Percentiles rank a stretch among this genome's conserved stretches.
These are phyloP conservation scores for Ovis canadensis DNA, from an alignment of 2,113 vertebrate species.

Conservation along the genomic window DNA sequence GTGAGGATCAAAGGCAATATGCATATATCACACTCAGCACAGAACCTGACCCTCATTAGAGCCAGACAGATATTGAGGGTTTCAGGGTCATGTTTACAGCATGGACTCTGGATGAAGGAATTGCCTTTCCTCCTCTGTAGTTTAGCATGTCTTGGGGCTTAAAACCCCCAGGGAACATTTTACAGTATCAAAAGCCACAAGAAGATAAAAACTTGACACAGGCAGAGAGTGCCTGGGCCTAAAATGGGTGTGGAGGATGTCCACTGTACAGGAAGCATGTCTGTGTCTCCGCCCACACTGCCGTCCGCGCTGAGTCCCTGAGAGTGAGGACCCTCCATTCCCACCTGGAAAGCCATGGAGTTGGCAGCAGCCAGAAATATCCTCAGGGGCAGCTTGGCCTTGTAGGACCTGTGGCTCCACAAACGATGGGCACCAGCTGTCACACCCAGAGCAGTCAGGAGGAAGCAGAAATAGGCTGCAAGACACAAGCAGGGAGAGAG, in stretches of 20 bases:
- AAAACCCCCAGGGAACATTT: neutral
- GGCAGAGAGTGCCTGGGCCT: neutral
- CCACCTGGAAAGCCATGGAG: conserved; percentile 89
- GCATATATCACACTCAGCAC: neutral
- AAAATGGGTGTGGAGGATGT: too few relatives aligned
- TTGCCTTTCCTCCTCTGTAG: neutral
- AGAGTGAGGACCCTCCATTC: neutral
- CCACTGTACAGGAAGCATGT: neutral
- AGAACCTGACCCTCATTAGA: neutral
- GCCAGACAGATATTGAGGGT: neutral
- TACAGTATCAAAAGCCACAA: neutral
- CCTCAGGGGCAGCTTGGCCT: conserved; percentile 85
- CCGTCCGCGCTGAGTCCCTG: neutral
- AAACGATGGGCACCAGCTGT: conserved; percentile 83
- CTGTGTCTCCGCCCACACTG: neutral
- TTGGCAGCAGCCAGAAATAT: conserved; percentile 86
- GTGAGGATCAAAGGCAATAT: neutral
- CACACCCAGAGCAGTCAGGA: conserved; percentile 81
- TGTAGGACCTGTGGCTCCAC: conserved; percentile 88
- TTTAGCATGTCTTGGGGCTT: neutral
- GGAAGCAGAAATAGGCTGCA: conserved; percentile 84
- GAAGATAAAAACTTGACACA: neutral
- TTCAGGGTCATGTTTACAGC: neutral
- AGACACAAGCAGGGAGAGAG: conserved; percentile 63
- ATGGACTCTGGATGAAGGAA: neutral